Conservation (phyloP, 2,797 vertebrate species). For the Pipistrellus nathusii region DNA sequence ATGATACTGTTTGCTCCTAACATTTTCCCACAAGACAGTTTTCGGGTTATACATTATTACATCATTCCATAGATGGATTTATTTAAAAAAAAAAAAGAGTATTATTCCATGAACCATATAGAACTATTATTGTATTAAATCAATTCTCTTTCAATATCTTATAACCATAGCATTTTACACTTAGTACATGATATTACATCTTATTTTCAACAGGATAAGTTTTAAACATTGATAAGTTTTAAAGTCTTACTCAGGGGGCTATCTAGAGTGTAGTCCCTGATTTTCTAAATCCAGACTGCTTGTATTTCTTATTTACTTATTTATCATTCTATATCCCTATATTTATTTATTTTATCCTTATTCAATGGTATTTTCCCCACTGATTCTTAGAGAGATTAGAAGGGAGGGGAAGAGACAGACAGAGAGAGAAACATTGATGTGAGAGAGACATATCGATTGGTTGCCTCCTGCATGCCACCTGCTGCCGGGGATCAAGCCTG, state of each 20-base stretch:
- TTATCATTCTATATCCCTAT: not conserved
- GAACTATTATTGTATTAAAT: constrained; percentile 1
- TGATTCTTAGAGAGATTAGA: too few species aligned
- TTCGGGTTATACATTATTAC: constrained; percentile 35
- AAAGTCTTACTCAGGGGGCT: not conserved
- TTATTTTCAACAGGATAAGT: not conserved
- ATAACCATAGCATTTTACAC: not conserved
- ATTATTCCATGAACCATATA: constrained; percentile 10
- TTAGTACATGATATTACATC: not conserved
- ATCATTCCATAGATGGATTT: constrained; percentile 27
- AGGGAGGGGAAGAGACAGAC: too few species aligned
- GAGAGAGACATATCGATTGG: too few species aligned
- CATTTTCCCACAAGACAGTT: constrained; percentile 1
- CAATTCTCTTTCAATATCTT: not conserved
- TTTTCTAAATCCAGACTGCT: not conserved
- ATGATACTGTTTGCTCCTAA: not conserved
- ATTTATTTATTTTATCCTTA: too few species aligned
- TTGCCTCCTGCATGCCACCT: too few species aligned
- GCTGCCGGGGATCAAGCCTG: too few species aligned
- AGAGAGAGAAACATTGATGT: too few species aligned
- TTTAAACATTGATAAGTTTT: not conserved
- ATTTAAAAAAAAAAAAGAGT: not conserved
- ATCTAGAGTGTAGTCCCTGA: not conserved
- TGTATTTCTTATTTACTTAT: not conserved
- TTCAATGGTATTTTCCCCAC: too few species aligned